Base-by-base conservation (phyloP, 2,888 invertebrate species). In the Galerucella calmariensis region DNA sequence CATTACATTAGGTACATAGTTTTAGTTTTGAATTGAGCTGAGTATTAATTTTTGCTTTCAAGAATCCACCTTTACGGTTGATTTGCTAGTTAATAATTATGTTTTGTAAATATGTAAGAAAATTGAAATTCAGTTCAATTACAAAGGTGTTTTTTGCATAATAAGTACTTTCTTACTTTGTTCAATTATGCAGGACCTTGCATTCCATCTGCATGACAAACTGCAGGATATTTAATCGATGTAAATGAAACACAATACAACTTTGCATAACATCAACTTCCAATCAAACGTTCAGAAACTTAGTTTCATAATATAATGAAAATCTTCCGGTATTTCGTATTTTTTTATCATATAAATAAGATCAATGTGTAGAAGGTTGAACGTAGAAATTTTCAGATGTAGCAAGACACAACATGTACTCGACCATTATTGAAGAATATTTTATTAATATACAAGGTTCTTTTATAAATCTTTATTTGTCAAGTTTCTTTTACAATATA, bases 151-250 rank as follows among this genome's bases (percentile, higher is more conserved):
- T 11, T 48, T 48, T n/a, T 8, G 14, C 14, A 16, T 14, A 53
- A 67, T 51, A 67, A 67, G 16, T n/a, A n/a, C 11, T 20, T 35
- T 48, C 53, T 53, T 53, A n/a, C 53, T 8, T 53, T 53, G 53
- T n/a, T 14, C 2, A 48, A 5, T 12, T 48, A 48, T 14, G 14
- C 48, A n/a, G 53, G 53, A 53, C 53, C 53, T 53, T 53, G 53
- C 53, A 53, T 53, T 53, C 53, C 53, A n/a, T 53, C n/a, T 16
- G 14, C n/a, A 53, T 53, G 4, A 53, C 53, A 53, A 53, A 53
- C 14, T 53, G 53, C 53, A 53, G 16, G 14, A 16, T 53, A 16
- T n/a, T 53, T 11, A 11, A 14, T 14, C 48, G 11, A 48, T 48
- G 11, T 48, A 14, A 48, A 48, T 48, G 14, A 14, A 48, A 48